Evolutionary conservation across 1,140 invertebrate species (phyloP).

Genomic region (Apis cerana): DNA sequence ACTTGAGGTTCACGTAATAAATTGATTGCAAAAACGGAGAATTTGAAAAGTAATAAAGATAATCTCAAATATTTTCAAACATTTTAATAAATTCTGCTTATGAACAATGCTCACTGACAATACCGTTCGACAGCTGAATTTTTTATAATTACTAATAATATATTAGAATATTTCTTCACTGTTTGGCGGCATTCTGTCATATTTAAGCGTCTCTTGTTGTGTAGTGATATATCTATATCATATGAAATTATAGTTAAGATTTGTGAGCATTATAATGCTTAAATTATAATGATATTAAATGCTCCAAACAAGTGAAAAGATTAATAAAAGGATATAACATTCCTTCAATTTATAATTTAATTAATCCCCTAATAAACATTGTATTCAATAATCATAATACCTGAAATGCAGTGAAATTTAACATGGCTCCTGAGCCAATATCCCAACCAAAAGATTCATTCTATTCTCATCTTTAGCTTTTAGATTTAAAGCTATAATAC

Average conservation of each 20-base stretch:
- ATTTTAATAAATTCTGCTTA: constrained; percentile 17
- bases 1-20: constrained; percentile 45
- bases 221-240: background rate
- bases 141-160: constrained; percentile 29
- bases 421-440: constrained; percentile 41
- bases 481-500: constrained; percentile 83
- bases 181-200: constrained; percentile 7
- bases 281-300: constrained; percentile 25
- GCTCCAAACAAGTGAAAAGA: constrained; percentile 36
- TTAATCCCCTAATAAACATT: constrained; percentile 44
- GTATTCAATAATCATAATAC: constrained; percentile 54
- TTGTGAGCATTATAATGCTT: constrained; percentile 6
- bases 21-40: constrained; percentile 40
- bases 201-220: constrained; percentile 3
- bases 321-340: constrained; percentile 39
- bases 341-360: constrained; percentile 28
- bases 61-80: constrained; percentile 29
- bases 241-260: background rate
- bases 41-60: constrained; percentile 27
- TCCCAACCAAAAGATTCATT: constrained; percentile 15
- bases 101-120: constrained; percentile 2
- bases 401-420: constrained; percentile 54
- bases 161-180: constrained; percentile 31
- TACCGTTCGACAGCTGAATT: background rate
- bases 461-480: constrained; percentile 66